Percentiles rank a stretch among this genome's conserved stretches.
These are phyloP conservation scores for Perca schrenkii DNA, from an alignment of 2,113 vertebrate genomes.

Conservation along the genomic window DNA sequence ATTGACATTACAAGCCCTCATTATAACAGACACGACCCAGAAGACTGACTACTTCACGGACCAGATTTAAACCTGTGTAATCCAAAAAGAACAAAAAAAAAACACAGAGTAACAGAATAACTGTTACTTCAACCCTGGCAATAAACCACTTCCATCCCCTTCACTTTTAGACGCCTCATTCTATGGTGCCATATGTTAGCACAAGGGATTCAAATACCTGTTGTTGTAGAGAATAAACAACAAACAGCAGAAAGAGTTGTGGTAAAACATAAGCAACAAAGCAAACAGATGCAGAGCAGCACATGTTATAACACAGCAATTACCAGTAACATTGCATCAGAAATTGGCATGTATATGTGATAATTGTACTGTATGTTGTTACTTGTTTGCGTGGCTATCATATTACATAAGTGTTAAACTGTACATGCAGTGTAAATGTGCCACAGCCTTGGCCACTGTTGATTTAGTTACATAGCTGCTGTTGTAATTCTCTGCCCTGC, in stretches of 20 bases:
- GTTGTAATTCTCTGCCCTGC: constrained; percentile 31
- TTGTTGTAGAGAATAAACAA: not conserved
- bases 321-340: not conserved
- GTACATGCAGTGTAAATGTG: not conserved
- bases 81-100: not conserved
- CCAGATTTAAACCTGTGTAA: not conserved
- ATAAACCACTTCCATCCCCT: not conserved
- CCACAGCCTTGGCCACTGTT: not conserved
- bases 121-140: not conserved
- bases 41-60: not conserved
- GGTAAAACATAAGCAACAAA: not conserved
- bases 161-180: not conserved
- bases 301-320: not conserved
- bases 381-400: constrained; percentile 13
- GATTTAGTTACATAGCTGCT: constrained; percentile 33
- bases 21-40: not conserved
- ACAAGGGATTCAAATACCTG: not conserved
- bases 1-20: not conserved
- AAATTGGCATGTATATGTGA: constrained; percentile 12
- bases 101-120: not conserved
- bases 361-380: not conserved
- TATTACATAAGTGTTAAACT: not conserved
- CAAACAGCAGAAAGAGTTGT: not conserved
- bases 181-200: not conserved
- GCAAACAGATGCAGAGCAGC: not conserved